A percentile compares a stretch with the other conserved stretches of the same genome.
phyloP scores from a whole-genome alignment of 2,888 invertebrate genomes.

The Drosophila pseudotalamancana region DNA sequence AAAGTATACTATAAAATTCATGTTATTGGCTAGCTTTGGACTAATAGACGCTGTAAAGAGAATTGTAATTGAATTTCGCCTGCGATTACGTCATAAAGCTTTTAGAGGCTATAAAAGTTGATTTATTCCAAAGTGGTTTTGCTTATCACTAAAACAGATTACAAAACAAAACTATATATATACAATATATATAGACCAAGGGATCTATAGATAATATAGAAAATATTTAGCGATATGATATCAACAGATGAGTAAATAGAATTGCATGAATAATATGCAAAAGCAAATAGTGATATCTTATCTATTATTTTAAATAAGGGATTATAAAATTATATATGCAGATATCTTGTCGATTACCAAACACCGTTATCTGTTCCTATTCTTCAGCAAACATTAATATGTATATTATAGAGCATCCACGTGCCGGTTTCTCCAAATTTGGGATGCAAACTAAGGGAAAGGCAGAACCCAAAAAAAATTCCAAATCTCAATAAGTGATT shows the following conservation, averaged over 20 bases:
- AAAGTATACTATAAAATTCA: conserved; percentile 20
- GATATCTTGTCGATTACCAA: background rate
- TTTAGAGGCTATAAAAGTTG: background rate
- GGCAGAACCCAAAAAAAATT: conserved; percentile 26
- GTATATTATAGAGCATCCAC: conserved; percentile 1
- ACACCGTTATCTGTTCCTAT: too few species aligned
- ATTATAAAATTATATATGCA: background rate
- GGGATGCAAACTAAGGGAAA: conserved; percentile 45
- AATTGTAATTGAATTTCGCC: conserved; percentile 3
- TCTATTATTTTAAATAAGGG: too few species aligned
- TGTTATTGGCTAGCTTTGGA: background rate
- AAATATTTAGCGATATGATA: too few species aligned
- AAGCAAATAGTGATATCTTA: too few species aligned
- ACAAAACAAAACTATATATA: background rate
- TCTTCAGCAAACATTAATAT: background rate
- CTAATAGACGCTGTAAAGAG: background rate
- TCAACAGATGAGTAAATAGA: too few species aligned
- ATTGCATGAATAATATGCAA: too few species aligned
- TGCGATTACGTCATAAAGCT: conserved; percentile 18
- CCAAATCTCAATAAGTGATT: conserved; percentile 19
- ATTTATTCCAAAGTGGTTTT: background rate
- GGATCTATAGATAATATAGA: background rate
- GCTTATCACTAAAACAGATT: conserved; percentile 30
- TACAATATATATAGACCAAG: background rate
- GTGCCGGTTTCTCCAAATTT: conserved; percentile 17